Evolutionary conservation across 2,888 invertebrate species (phyloP).

Genomic region (Ecdyonurus torrentis): DNA sequence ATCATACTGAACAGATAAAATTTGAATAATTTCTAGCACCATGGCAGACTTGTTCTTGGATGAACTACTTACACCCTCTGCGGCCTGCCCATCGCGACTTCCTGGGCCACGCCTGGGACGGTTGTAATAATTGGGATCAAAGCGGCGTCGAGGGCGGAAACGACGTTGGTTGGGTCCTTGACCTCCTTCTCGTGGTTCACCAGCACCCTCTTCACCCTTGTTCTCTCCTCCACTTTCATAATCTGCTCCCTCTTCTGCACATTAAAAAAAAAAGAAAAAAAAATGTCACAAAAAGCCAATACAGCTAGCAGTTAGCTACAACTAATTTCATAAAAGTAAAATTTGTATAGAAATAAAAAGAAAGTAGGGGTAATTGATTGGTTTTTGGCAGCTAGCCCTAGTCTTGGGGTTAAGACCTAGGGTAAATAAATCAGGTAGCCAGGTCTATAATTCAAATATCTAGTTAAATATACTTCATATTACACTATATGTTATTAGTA

Average conservation of each 20-base stretch:
- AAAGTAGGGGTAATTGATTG: too few species aligned
- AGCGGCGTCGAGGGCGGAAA: conserved; percentile 15
- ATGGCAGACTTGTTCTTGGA: background rate
- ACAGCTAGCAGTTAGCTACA: too few species aligned
- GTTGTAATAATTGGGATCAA: conserved; percentile 15
- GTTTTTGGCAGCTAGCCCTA: too few species aligned
- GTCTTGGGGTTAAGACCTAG: too few species aligned
- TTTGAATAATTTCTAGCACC: background rate
- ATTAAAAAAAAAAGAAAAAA: background rate
- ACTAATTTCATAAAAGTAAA: too few species aligned
- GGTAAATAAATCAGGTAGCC: too few species aligned
- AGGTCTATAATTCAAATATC: too few species aligned
- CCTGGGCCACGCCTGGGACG: conserved; percentile 12
- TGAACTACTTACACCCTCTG: conserved; percentile 12
- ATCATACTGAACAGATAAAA: background rate
- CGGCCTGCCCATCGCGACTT: conserved; percentile 11
- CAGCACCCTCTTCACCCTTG: conserved; percentile 17
- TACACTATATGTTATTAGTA: too few species aligned
- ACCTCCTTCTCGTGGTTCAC: conserved; percentile 13
- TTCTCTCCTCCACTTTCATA: conserved; percentile 23
- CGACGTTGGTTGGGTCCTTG: conserved; percentile 10
- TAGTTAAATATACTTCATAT: too few species aligned
- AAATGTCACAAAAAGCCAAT: too few species aligned
- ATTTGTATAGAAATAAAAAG: too few species aligned
- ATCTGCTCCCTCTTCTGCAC: conserved; percentile 21